Conservation (phyloP, 92 coral and sea anemone genomes). For the Palythoa grandis region DNA sequence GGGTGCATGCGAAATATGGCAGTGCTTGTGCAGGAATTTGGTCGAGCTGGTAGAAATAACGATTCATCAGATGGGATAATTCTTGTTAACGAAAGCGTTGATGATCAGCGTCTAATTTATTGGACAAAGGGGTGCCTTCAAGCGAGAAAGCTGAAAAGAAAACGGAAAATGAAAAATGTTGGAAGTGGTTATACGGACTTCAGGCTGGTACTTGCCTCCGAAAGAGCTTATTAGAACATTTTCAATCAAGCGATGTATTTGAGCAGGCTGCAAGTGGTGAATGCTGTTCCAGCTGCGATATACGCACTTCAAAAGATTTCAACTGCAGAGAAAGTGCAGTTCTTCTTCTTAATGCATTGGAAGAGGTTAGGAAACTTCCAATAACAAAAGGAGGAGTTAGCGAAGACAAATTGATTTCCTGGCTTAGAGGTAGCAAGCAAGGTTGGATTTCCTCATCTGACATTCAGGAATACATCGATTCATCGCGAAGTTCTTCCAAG, state of each 20-base stretch:
- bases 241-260: constrained; percentile 40
- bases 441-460: constrained; percentile 48
- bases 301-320: neutral
- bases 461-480: constrained; percentile 36
- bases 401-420: constrained; percentile 46
- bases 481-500: constrained; percentile 44
- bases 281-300: constrained; percentile 55
- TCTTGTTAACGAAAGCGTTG: constrained; percentile 46
- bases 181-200: constrained; percentile 53
- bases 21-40: constrained; percentile 56
- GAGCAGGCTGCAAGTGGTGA: constrained; percentile 49
- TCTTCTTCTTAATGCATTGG: constrained; percentile 49
- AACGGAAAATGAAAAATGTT: constrained; percentile 46
- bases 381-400: constrained; percentile 30
- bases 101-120: constrained; percentile 47
- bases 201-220: constrained; percentile 41
- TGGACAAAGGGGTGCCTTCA: constrained; percentile 39
- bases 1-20: constrained; percentile 59
- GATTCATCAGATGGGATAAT: constrained; percentile 42
- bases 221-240: constrained; percentile 37
- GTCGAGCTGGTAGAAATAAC: constrained; percentile 54
- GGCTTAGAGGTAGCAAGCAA: constrained; percentile 41
- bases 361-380: constrained; percentile 43
- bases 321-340: constrained; percentile 37
- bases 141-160: constrained; percentile 8